Conservation (phyloP, 2,797 vertebrate species). For the Tinamus major region DNA sequence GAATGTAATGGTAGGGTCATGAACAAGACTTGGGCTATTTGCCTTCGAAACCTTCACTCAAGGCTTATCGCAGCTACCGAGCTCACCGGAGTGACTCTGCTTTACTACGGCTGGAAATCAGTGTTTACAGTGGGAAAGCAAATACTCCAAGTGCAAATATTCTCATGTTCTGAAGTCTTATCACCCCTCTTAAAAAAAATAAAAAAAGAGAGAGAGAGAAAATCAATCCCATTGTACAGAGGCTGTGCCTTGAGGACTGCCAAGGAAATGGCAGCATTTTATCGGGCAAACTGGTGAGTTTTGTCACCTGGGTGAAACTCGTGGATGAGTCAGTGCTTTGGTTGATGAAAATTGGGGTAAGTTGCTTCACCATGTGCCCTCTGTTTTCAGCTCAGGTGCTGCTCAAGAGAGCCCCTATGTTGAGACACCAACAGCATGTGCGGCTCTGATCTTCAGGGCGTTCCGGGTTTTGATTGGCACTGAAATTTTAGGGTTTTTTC, state of each 20-base stretch:
- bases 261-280: neutral
- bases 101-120: neutral
- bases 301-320: neutral
- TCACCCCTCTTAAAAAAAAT: neutral
- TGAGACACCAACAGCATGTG: no score
- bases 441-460: no score
- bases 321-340: neutral
- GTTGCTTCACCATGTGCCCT: neutral
- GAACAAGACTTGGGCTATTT: neutral
- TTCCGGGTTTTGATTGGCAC: no score
- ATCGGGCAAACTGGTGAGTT: neutral
- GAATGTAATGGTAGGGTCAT: neutral
- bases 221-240: neutral
- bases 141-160: neutral
- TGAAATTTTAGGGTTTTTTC: no score
- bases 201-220: neutral
- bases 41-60: neutral
- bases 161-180: neutral
- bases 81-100: neutral
- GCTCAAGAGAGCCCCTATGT: no score
- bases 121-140: neutral
- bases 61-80: neutral
- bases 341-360: neutral
- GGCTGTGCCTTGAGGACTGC: neutral
- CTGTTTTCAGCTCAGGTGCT: neutral